Evolutionary conservation across 2,888 invertebrate species (phyloP).

Genomic region (Pyrrhosoma nymphula): DNA sequence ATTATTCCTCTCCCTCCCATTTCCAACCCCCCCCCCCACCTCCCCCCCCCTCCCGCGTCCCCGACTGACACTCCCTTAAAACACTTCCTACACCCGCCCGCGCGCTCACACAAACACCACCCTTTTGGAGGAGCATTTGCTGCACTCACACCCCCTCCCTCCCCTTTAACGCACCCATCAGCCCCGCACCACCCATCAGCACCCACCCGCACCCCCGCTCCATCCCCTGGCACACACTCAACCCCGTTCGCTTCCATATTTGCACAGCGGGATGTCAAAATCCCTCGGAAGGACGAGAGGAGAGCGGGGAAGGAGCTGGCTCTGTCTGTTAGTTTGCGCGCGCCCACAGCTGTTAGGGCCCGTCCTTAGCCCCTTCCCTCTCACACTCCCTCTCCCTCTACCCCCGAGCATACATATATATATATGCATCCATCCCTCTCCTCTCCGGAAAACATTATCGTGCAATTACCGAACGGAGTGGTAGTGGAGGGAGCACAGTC

Average conservation of each 20-base stretch:
- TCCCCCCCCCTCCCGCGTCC: neutral
- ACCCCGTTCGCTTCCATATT: slow-evolving; percentile 22
- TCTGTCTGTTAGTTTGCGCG: neutral
- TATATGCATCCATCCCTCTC: neutral
- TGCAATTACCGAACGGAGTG: slow-evolving; percentile 10
- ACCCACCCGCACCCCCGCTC: neutral
- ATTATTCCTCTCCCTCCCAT: too few species aligned
- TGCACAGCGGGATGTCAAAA: slow-evolving; percentile 48
- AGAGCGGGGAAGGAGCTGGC: neutral
- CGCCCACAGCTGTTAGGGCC: neutral
- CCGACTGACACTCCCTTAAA: neutral
- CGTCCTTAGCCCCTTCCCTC: neutral
- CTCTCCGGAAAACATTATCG: slow-evolving; percentile 1
- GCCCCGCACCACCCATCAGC: too few species aligned
- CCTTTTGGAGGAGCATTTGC: neutral
- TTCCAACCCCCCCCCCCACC: neutral
- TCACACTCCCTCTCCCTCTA: too few species aligned
- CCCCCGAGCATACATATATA: neutral
- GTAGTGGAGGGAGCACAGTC: neutral
- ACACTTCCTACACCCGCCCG: neutral
- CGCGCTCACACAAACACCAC: neutral
- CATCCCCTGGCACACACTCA: neutral
- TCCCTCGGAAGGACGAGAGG: neutral
- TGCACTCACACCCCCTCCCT: neutral
- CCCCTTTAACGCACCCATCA: neutral